These are phyloP conservation scores for Phortica magna DNA, from an alignment of 2,888 invertebrate genomes.

Conservation along the genomic window DNA sequence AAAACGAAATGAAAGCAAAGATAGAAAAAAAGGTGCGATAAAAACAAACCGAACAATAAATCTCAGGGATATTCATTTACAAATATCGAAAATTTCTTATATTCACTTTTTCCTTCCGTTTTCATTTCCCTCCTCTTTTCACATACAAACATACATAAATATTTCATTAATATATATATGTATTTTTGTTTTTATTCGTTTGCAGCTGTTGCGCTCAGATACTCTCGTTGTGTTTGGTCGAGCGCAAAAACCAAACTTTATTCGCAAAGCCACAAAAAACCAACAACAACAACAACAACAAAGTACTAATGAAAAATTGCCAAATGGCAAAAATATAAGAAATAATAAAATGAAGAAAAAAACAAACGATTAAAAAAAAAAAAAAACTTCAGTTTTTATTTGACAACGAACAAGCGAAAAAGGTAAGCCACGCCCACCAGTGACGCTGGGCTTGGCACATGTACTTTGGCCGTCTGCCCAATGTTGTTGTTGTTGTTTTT, in stretches of 20 bases:
- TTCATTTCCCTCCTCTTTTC: background rate
- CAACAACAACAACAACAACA: background rate
- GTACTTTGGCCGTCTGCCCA: background rate
- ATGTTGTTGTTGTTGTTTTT: background rate
- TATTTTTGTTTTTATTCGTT: background rate
- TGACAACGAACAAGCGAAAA: background rate
- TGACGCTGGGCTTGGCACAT: background rate
- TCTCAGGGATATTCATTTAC: constrained; percentile 19
- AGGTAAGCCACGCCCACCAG: background rate
- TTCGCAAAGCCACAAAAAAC: too few species aligned
- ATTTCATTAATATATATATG: constrained; percentile 5
- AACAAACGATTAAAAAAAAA: background rate
- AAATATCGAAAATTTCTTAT: background rate
- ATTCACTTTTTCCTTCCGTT: background rate
- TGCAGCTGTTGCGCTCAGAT: constrained; percentile 12
- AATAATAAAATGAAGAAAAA: background rate
- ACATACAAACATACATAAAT: background rate
- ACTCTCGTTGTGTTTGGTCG: background rate
- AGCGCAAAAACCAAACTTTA: background rate
- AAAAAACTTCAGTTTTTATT: constrained; percentile 10
- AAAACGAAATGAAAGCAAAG: background rate
- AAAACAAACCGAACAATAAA: constrained; percentile 12
- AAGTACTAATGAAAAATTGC: background rate
- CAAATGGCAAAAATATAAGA: constrained; percentile 1
- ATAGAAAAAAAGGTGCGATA: background rate